Conservation (phyloP, 2,113 vertebrate genomes). For the Benitochromis conjunctus region DNA sequence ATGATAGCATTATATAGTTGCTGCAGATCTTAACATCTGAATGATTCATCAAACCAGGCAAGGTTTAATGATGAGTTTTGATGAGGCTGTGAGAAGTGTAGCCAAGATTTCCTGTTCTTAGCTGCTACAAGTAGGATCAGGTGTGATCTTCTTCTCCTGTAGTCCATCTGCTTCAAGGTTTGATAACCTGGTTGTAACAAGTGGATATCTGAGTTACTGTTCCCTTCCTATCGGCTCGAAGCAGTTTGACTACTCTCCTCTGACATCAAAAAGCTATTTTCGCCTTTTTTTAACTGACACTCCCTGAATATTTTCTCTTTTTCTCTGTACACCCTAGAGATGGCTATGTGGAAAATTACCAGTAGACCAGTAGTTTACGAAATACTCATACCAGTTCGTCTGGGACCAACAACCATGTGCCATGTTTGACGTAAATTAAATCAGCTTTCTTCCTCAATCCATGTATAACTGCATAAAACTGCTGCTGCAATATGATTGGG, state of each 20-base stretch:
- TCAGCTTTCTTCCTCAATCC: background rate
- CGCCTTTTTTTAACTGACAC: background rate
- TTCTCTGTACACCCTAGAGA: background rate
- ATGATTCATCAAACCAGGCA: background rate
- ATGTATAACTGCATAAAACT: background rate
- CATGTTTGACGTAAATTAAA: background rate
- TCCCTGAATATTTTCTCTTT: background rate
- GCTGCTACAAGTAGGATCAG: background rate
- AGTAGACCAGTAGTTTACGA: background rate
- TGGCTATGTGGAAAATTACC: background rate
- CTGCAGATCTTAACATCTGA: background rate
- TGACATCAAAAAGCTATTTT: background rate
- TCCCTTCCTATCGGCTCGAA: background rate
- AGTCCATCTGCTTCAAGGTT: background rate
- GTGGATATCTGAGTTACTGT: background rate
- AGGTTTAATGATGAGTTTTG: background rate
- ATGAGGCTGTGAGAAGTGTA: background rate
- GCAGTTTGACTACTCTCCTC: background rate
- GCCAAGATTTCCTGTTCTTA: background rate
- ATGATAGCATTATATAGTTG: background rate
- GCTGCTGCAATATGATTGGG: background rate
- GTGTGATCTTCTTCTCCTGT: background rate
- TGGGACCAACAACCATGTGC: background rate
- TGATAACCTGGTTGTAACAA: background rate
- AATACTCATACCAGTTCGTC: background rate